Conservation (phyloP, 2,797 vertebrate species). For the Hydrophis major region DNA sequence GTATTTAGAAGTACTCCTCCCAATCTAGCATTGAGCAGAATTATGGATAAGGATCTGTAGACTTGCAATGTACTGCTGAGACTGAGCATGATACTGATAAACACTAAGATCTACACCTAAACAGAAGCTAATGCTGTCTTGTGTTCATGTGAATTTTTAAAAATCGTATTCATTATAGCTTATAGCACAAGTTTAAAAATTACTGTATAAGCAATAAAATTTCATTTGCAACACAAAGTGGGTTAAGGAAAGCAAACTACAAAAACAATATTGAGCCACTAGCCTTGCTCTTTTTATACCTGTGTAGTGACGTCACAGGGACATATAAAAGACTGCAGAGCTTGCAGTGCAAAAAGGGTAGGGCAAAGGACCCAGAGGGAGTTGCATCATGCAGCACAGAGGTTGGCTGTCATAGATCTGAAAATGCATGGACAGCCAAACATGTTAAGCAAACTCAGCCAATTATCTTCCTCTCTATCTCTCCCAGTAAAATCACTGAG, state of each 20-base stretch:
- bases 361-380: neutral
- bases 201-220: neutral
- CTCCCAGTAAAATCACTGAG: neutral
- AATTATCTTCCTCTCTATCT: neutral
- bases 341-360: neutral
- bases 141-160: neutral
- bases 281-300: neutral
- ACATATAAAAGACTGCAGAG: neutral
- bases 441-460: neutral
- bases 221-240: neutral
- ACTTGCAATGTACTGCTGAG: neutral
- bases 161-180: neutral
- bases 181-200: neutral
- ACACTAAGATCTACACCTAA: neutral
- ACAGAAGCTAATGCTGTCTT: neutral
- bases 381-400: neutral
- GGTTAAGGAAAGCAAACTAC: neutral
- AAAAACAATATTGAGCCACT: neutral
- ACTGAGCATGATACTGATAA: neutral
- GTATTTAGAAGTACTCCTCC: neutral
- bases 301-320: neutral
- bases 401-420: neutral
- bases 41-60: neutral
- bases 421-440: neutral
- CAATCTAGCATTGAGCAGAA: neutral